phyloP scores from a whole-genome alignment of 2,113 vertebrate genomes.

The Pundamilia nyererei region DNA sequence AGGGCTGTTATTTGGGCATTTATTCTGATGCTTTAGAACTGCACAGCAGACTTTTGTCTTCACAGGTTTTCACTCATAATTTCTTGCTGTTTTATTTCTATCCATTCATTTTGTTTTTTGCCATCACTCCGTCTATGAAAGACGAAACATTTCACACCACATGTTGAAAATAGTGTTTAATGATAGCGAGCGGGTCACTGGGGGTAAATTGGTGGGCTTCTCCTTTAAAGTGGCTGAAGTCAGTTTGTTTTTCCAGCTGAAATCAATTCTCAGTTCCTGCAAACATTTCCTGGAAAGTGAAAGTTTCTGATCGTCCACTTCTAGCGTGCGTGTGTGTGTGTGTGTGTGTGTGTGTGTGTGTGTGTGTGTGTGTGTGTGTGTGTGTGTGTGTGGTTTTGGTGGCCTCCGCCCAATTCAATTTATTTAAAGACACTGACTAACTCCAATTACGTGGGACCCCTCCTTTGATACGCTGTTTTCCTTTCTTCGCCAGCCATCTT shows the following conservation, averaged over 20 bases:
- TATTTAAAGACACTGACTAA: constrained; percentile 64
- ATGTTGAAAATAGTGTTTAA: neutral
- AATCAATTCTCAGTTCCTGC: neutral
- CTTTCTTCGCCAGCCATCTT: constrained; percentile 70
- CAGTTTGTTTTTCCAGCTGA: neutral
- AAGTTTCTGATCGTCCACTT: neutral
- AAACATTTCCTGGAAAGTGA: neutral
- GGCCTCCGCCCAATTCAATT: constrained; percentile 53
- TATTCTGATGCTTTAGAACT: neutral
- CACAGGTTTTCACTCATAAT: neutral
- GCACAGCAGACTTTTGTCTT: neutral
- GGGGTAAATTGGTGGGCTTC: neutral
- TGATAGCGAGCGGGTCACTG: neutral
- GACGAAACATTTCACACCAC: neutral
- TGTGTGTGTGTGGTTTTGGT: neutral
- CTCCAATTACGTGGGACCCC: constrained; percentile 52
- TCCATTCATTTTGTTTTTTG: neutral
- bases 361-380: neutral
- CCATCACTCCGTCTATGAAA: neutral
- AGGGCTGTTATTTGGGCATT: neutral
- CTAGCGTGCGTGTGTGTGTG: neutral
- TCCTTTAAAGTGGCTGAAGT: neutral
- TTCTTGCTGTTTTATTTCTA: neutral
- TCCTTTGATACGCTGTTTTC: constrained; percentile 62
- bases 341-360: neutral